Base-by-base conservation (phyloP, 2,888 invertebrate species). In the Orthonevra nobilis region DNA sequence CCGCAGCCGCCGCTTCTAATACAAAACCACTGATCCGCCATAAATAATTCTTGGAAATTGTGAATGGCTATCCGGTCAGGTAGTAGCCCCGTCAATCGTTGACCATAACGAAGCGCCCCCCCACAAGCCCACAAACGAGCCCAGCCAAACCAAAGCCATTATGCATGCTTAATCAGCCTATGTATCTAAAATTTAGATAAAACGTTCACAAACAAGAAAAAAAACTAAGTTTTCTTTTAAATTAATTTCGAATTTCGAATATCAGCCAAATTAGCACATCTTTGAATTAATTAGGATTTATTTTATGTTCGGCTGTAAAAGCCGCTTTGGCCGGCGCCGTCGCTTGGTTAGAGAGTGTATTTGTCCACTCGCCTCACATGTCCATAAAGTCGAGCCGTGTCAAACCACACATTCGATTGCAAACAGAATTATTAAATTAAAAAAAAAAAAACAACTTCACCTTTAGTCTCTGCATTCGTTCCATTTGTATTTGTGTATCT, bases 271-370 rank as follows among this genome's bases (percentile, higher is more conserved):
- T 77, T 77, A 77, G 77, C 77, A 77, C 77, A 77, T 77, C 72
- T 77, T 64, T 60, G 77, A 66, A 72, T 77, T 77, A 77, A 77
- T 77, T 72, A 64, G 77, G 64, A 77, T 77, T 77, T 77, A 75
- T 75, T 58, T 77, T 64, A 54, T 38, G 52, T 60, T 72, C 52
- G 9, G 44, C 70, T 58, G 52, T 70, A 70, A 77, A 70, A 70
- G 7, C 28, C 58, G 30, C n/a, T n/a, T 52, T 14, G 52, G 23
- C 28, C 12, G 20, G 15, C 14, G 14, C 20, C 19, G 17, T 23
- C 12, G 4, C 7, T 12, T 20, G 34, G 4, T n/a, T n/a, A n/a
- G n/a, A 5, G 3, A 23, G 5, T 23, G 23, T 23, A 4, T 15
- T 14, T 1, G 20, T 17, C 36, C 4, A 9, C 10, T 9, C n/a